Conservation (phyloP, 2,113 vertebrate species). For the Columba janthina region DNA sequence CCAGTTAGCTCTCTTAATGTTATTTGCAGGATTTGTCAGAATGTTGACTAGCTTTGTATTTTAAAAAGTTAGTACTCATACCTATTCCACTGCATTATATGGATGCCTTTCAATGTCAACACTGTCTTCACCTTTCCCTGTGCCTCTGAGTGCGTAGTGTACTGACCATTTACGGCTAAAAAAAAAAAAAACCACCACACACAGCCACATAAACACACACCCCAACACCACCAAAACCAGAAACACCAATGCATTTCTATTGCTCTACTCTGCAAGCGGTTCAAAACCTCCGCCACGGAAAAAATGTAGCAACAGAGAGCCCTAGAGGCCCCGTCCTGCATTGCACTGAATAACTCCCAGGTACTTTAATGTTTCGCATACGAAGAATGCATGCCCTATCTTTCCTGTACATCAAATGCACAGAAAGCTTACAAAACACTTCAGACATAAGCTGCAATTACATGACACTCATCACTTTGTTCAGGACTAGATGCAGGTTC, state of each 20-base stretch:
- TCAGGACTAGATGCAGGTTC: neutral
- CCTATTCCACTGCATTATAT: neutral
- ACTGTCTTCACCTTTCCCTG: neutral
- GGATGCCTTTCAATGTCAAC: neutral
- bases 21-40: neutral
- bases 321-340: constrained; percentile 2
- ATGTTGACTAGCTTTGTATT: neutral
- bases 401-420: neutral
- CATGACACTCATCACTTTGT: neutral
- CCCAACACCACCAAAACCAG: neutral
- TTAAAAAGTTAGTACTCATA: neutral
- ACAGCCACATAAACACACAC: too few relatives aligned
- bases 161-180: neutral
- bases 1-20: neutral
- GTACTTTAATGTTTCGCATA: accelerated
- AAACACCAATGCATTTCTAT: neutral
- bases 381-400: neutral
- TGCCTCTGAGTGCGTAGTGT: neutral
- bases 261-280: neutral
- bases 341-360: neutral
- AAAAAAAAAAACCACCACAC: too few relatives aligned
- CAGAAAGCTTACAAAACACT: neutral
- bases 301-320: constrained; percentile 52
- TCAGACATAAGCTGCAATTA: neutral
- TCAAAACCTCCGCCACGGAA: neutral